Evolutionary conservation across 2,113 vertebrate genomes (phyloP), one percentile per base, ranked within the genome.

Genomic region (Willisornis vidua): DNA sequence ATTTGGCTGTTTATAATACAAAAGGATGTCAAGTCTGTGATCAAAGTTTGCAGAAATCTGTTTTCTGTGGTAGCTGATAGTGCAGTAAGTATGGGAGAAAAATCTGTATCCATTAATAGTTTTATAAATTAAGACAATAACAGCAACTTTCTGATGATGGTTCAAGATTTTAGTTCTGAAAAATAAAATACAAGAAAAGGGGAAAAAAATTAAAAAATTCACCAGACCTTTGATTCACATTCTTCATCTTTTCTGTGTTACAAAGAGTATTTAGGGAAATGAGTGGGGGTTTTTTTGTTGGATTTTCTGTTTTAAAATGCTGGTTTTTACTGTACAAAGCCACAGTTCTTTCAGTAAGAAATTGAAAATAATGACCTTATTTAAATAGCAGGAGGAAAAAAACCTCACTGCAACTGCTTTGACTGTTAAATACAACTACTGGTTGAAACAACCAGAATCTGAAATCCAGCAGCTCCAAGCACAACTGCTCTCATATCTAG

Each of bases 391-490:
- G 87, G 11, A 46, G 12, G 2, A 10, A 51, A 61, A 67, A 62
- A 41, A 48, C 12, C 45, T 54, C 78, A 84, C 72, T 82, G 65
- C 37, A 85, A 55, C 91, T 91, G 82, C 93, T 96, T 48, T 94
- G 35, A 76, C 87, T 33, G 49, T 94, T 94, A 83, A 72, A 84
- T 91, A 81, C 57, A 95, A 59, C 76, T 93, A 87, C 39, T 95
- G 94, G 45, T 88, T 81, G 67, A 90, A 96, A 74, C 57, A 87
- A 72, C 49, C 77, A 95, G 86, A 93, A 88, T 94, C 92, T 90
- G 90, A 95, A 97, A 88, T 46, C 16, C 49, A 86, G 68, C 74
- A 95, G 88, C 74, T 95, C 93, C 91, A 87, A 72, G 79, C 58
- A 74, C 29, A 35, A 43, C 54, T 84, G 49, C 26, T 59, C 76